Evolutionary conservation across 92 coral and sea anemone species (phyloP).

Genomic region (Metridium senile): DNA sequence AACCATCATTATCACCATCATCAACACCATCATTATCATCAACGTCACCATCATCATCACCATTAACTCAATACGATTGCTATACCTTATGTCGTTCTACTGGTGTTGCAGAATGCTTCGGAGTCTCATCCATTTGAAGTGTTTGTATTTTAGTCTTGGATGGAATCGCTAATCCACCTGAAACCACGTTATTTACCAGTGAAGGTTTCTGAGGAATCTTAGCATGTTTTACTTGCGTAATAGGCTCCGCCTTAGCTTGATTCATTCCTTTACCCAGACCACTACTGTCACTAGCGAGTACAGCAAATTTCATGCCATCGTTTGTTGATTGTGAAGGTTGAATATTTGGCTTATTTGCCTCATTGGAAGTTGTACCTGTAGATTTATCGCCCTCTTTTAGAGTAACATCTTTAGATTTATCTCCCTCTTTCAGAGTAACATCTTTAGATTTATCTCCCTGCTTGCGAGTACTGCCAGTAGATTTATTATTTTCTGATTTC

Average conservation of each 20-base stretch:
- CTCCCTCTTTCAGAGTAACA: neutral
- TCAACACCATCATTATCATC: neutral
- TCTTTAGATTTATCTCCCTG: neutral
- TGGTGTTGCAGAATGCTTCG: slow-evolving; percentile 11
- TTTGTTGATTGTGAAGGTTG: neutral
- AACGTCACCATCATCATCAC: neutral
- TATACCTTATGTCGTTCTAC: slow-evolving; percentile 24
- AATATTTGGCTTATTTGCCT: neutral
- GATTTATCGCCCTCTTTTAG: neutral
- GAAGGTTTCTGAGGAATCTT: slow-evolving; percentile 15
- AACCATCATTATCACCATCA: neutral
- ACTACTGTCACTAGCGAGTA: neutral
- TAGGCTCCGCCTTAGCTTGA: neutral
- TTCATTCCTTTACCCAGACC: neutral
- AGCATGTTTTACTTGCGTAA: slow-evolving; percentile 26
- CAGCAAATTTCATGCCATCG: neutral
- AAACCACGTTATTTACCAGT: neutral
- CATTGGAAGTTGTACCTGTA: neutral
- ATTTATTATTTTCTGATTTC: neutral
- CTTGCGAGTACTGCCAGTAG: neutral
- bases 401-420: neutral
- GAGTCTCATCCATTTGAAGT: slow-evolving; percentile 40
- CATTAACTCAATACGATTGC: neutral
- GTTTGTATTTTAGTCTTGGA: slow-evolving; percentile 25
- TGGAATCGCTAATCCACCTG: slow-evolving; percentile 31